Base-by-base conservation (phyloP, 2,888 invertebrate species). In the Drymonia ruficornis region DNA sequence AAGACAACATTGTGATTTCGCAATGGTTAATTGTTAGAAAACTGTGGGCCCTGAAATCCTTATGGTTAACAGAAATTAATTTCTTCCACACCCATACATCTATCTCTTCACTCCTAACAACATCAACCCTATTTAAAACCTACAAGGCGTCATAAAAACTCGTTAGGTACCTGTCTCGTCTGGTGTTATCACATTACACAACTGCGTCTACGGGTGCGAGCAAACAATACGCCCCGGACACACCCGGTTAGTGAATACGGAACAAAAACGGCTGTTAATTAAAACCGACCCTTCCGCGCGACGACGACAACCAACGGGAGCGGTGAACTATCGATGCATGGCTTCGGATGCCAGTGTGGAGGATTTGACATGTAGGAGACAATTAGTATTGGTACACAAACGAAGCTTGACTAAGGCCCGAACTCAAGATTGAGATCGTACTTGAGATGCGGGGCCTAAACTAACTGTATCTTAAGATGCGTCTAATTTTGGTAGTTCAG, bases 251-350 rank as follows among this genome's bases (percentile, higher is more conserved):
- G 42, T 18, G 42, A 0, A 18, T 1, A 18, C 12, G 42, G 18
- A 18, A 8, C 42, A 42, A 42, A 42, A 42, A 42, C 16, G 16
- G 12, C 18, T 42, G 42, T 42, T 42, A 42, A 42, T 42, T 19
- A 42, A 42, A 18, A 42, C 36, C 42, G 42, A 42, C 42, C 18
- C 19, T 16, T 42, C 5, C 9, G n/a, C 12, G 16, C 19, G 18
- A 12, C 1, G 23, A 12, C 18, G 18, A 18, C 16, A 1, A 12
- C 11, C 19, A 2, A 5, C 36, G 36, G 36, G 36, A 36, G 36
- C 36, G 36, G 13, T 36, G 36, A 36, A 36, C 36, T 36, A 36
- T 36, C 13, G 36, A 36, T 36, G 36, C 36, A n/a, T 7, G n/a
- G 13, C 36, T 36, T 36, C n/a, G 13, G n/a, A n/a, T 4, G 12